These are phyloP conservation scores for Leptinotarsa texana DNA, from an alignment of 1,140 invertebrate genomes.

Conservation along the genomic window DNA sequence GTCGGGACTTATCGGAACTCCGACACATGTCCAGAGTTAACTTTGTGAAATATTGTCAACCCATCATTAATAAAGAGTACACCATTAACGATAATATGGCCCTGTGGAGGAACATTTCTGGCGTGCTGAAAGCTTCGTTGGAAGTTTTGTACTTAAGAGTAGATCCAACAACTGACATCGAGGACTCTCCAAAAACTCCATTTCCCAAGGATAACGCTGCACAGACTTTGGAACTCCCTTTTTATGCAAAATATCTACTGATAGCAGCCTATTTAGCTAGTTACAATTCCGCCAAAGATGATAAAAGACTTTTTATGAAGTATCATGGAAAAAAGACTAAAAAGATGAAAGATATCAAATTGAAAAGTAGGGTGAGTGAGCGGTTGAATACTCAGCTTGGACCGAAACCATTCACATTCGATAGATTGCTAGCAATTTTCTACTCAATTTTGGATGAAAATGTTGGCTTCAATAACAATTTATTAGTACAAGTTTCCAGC, in stretches of 20 bases:
- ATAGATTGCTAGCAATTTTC: constrained; percentile 87
- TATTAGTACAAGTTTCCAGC: constrained; percentile 78
- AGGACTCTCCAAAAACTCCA: constrained; percentile 35
- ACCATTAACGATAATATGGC: constrained; percentile 65
- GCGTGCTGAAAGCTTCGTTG: constrained; percentile 72
- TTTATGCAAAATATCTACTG: constrained; percentile 85
- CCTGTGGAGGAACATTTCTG: constrained; percentile 79
- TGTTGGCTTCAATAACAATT: constrained; percentile 80
- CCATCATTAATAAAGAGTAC: constrained; percentile 65
- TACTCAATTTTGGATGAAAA: constrained; percentile 86
- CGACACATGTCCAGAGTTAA: constrained; percentile 71
- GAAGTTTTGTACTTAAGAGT: constrained; percentile 79
- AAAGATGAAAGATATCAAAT: constrained; percentile 60
- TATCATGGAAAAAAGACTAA: constrained; percentile 67
- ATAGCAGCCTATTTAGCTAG: constrained; percentile 90
- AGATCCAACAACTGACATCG: constrained; percentile 41
- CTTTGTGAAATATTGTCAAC: constrained; percentile 76
- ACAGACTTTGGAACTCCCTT: constrained; percentile 81
- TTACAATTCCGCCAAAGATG: constrained; percentile 84
- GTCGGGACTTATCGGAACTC: constrained; percentile 80
- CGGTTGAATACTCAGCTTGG: constrained; percentile 67
- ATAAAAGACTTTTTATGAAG: constrained; percentile 82
- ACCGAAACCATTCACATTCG: constrained; percentile 80
- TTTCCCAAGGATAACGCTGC: constrained; percentile 57
- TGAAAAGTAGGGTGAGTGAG: constrained; percentile 60